Base-by-base conservation (phyloP, 2,113 vertebrate genomes). In the Mus pahari region DNA sequence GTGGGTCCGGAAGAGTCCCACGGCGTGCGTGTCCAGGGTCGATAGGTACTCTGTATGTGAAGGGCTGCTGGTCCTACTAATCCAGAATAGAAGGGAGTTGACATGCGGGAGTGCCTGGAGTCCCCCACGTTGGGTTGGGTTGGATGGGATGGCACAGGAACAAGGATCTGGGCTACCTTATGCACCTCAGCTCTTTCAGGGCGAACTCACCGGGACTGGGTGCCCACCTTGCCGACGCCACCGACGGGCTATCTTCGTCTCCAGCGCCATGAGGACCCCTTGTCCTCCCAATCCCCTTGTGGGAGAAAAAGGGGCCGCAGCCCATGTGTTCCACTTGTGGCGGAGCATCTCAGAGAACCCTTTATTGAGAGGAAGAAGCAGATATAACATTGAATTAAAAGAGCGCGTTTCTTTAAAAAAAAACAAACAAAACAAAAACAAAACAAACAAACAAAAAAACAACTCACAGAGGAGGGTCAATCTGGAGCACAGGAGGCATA, bases 71-170 rank as follows among this genome's bases (percentile, higher is more conserved):
- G 31, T 24, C 50, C 45, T 6, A 53, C 42, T 20, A 36, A 17
- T n/a, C 24, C 20, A 14, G 36, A 50, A 39, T 3, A 39, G 73
- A 31, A 1, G 60, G 17, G 79, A 74, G 55, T 14, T 58, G 42
- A 55, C 50, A 12, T 55, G 36, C 81, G 0, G 3, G 16, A 10
- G 36, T 6, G 13, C 1, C 20, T 82, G 0, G n/a, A 16, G 73
- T 53, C 2, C 17, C 33, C 45, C 2, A 0, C 31, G 3, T 0
- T 4, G 10, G 10, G 3, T 0, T 4, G 10, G 10, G 45, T 19
- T 45, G 36, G 16, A 55, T 7, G 28, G 71, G 6, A 39, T 33
- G 0, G 31, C 73, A 19, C 39, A 24, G 28, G 22, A 39, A 19
- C 53, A 0, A 4, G 92, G 39, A 4, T 28, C 55, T 33, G 68